These are phyloP conservation scores for Penaeus japonicus DNA, from an alignment of 1,140 invertebrate species.

Conservation along the genomic window DNA sequence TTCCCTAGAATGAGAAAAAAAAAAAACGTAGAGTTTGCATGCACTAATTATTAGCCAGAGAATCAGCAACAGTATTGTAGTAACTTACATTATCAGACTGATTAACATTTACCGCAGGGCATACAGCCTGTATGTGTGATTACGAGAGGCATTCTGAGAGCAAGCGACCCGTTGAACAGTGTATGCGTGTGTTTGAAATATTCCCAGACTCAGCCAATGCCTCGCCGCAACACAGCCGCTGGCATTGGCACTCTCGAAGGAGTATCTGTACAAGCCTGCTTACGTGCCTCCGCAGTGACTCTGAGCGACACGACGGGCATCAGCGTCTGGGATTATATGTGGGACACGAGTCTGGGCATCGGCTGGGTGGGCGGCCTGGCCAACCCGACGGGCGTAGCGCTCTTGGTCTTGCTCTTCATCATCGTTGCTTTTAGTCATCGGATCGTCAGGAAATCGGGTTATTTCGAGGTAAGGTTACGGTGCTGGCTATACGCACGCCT, in stretches of 20 bases:
- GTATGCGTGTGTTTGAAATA: too few species aligned
- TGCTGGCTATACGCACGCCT: not conserved
- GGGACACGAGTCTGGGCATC: slow-evolving; percentile 77
- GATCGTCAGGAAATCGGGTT: slow-evolving; percentile 84
- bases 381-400: slow-evolving; percentile 83
- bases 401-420: slow-evolving; percentile 76
- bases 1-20: too few species aligned
- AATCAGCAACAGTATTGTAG: too few species aligned
- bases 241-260: not conserved
- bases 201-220: too few species aligned
- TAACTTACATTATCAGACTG: too few species aligned
- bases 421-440: slow-evolving; percentile 87
- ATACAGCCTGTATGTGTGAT: too few species aligned
- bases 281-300: slow-evolving; percentile 38
- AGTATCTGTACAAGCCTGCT: not conserved
- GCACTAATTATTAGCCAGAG: too few species aligned
- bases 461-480: slow-evolving; percentile 80
- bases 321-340: slow-evolving; percentile 77
- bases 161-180: too few species aligned
- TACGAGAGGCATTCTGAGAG: too few species aligned
- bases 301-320: slow-evolving; percentile 62
- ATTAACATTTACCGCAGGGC: too few species aligned
- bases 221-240: too few species aligned
- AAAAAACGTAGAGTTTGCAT: too few species aligned
- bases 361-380: slow-evolving; percentile 81